These are phyloP conservation scores for Antheraea mylitta DNA, from an alignment of 1,140 invertebrate genomes.

Conservation along the genomic window DNA sequence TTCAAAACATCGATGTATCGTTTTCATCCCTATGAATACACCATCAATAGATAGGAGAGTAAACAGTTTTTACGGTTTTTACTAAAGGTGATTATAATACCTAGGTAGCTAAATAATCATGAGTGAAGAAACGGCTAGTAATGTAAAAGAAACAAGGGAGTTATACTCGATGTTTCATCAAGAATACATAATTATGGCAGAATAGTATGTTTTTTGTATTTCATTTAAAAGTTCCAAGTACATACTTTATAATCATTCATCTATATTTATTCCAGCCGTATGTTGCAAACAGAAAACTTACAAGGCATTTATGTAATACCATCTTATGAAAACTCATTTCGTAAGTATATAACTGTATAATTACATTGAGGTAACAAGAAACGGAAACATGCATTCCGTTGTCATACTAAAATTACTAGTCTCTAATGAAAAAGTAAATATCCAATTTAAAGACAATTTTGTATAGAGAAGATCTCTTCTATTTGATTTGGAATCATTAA, in stretches of 20 bases:
- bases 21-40: no score
- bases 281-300: slow-evolving; percentile 90
- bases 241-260: slow-evolving; percentile 7
- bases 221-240: neutral
- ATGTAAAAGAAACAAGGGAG: slow-evolving; percentile 58
- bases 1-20: no score
- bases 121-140: slow-evolving; percentile 45
- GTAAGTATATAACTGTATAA: slow-evolving; percentile 79
- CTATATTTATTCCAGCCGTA: slow-evolving; percentile 83
- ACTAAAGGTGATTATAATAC: no score
- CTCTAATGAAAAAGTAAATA: no score
- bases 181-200: slow-evolving; percentile 70
- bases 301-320: slow-evolving; percentile 95
- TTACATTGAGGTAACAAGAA: neutral
- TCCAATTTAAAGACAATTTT: no score
- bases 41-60: no score
- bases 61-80: no score
- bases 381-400: no score
- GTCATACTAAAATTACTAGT: no score
- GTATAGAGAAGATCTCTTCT: no score
- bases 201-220: slow-evolving; percentile 53
- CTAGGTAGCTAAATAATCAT: slow-evolving; percentile 26
- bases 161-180: slow-evolving; percentile 64
- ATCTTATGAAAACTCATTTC: slow-evolving; percentile 87
- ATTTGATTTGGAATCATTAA: no score